phyloP scores from a whole-genome alignment of 2,797 vertebrate genomes.

The Gymnoscopelus braueri region DNA sequence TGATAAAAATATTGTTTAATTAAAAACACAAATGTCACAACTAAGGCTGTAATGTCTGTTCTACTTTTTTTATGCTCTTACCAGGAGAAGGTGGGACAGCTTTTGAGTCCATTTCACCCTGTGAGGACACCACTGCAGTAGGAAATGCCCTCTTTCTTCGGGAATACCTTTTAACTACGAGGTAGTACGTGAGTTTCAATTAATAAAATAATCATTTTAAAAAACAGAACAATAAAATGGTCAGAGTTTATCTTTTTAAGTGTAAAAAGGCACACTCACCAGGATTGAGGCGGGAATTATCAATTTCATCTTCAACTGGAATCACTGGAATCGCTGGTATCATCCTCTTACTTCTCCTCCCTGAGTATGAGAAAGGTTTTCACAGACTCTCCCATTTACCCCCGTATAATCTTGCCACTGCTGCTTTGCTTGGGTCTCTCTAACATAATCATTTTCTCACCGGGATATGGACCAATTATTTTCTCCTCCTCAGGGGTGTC shows the following conservation, averaged over 20 bases:
- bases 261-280: not conserved
- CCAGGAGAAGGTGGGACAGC: conserved; percentile 24
- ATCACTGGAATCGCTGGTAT: conserved; percentile 11
- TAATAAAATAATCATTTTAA: not conserved
- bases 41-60: not conserved
- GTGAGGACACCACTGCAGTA: conserved; percentile 7
- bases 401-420: no score
- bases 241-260: not conserved
- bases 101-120: conserved; percentile 37
- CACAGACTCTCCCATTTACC: no score
- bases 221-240: conserved; percentile 1
- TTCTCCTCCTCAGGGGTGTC: conserved; percentile 36
- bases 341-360: conserved; percentile 49
- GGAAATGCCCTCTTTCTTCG: conserved; percentile 46
- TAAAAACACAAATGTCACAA: not conserved
- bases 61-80: conserved; percentile 25
- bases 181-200: not conserved
- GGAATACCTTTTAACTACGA: conserved; percentile 51
- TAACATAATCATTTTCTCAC: conserved; percentile 40
- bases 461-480: conserved; percentile 32
- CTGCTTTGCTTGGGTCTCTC: no score
- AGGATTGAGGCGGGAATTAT: conserved; percentile 13
- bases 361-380: conserved; percentile 28
- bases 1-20: conserved; percentile 1
- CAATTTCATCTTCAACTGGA: conserved; percentile 43